These are phyloP conservation scores for Acrocyrtus sp. DNA, from an alignment of 2,888 invertebrate species.

Conservation along the genomic window DNA sequence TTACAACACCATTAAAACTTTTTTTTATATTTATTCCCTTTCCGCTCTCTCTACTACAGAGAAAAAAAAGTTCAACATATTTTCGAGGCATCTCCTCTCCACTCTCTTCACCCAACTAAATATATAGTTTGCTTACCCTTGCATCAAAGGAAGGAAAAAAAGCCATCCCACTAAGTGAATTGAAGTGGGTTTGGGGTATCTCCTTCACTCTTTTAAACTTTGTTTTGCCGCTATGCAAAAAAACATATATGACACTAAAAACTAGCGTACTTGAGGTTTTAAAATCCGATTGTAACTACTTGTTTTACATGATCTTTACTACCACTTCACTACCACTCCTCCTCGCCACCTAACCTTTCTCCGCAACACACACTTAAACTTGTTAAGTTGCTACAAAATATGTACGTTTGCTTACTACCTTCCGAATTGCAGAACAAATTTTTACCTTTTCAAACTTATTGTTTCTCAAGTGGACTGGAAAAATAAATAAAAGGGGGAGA, in stretches of 20 bases:
- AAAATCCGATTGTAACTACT: conserved; percentile 36
- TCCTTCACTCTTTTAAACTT: background rate
- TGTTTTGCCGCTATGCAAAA: conserved; percentile 8
- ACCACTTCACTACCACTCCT: conserved; percentile 36
- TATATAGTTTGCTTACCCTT: background rate
- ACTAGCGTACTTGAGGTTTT: conserved; percentile 11
- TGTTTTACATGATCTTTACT: conserved; percentile 45
- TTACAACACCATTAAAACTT: conserved; percentile 38
- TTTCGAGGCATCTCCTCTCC: no score
- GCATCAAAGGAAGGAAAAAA: conserved; percentile 1
- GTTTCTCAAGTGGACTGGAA: conserved; percentile 41
- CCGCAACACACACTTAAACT: background rate
- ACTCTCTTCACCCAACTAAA: background rate
- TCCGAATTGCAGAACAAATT: conserved; percentile 4
- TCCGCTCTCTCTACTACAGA: background rate
- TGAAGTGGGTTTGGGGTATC: background rate
- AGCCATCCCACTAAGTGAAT: background rate
- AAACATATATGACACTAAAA: conserved; percentile 6
- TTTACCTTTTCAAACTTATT: conserved; percentile 27
- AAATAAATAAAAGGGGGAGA: conserved; percentile 35
- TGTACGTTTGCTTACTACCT: background rate
- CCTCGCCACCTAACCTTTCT: no score
- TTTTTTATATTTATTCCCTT: conserved; percentile 13
- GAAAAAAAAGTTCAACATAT: no score
- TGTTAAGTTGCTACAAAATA: background rate